Evolutionary conservation across 2,888 invertebrate genomes (phyloP), one percentile per base, ranked within the genome.

Genomic region (Drosophila pseudotakahashii): DNA sequence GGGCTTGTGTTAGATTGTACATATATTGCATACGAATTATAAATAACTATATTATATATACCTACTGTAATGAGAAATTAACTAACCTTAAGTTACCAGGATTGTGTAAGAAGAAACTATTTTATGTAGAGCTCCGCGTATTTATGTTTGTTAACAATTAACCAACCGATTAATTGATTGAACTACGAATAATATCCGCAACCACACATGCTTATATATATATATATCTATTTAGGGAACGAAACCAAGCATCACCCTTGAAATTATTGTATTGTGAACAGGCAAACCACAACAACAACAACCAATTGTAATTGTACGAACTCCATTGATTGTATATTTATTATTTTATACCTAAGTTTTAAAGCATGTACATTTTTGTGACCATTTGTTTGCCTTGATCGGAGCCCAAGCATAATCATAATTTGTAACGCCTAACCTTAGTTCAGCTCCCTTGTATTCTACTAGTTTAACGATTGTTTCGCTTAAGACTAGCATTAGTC

Each of bases 1-100:
- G 89, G 85, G 88, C 83, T 85, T 85, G 80, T 85, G 89, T 88
- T 85, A 89, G 79, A 66, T 76, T 88, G 88, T 85, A 85, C 55
- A 89, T 89, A 84, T 54, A 67, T 51, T 61, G 63, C 85, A 70
- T 78, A 61, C 59, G 39, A 69, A 66, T 39, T 58, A 58, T 55
- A 78, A 68, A 73, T 55, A 47, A 54, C 36, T 64, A 64, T 42
- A 51, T 36, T 54, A 55, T 62, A 55, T 62, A 69, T 69, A 50
- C 13, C 30, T 72, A 70, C 30, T 73, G 32, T 73, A 54, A 54
- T 36, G 48, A 48, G 42, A 53, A 68, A 69, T 66, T 47, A 60
- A 57, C 51, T 61, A 73, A 55, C 57, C 55, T 61, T 87, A 83
- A 81, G 70, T 66, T 57, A 50, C 39, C 68, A 53, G 42, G 44